Percentiles rank a stretch among this genome's conserved stretches.
These are phyloP conservation scores for Empidonax traillii DNA, from an alignment of 2,113 vertebrate species.

Conservation along the genomic window DNA sequence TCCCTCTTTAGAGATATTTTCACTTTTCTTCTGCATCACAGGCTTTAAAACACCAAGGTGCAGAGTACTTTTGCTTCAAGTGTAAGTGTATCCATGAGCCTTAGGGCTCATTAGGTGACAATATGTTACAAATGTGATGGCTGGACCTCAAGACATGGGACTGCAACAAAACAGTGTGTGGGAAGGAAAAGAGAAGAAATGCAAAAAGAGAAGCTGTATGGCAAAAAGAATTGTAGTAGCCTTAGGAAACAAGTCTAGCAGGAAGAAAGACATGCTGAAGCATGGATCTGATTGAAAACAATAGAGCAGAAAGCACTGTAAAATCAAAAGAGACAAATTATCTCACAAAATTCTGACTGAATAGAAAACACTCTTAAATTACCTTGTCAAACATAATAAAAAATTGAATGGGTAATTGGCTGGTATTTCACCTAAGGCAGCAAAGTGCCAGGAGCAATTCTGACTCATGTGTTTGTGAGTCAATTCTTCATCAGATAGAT, in stretches of 20 bases:
- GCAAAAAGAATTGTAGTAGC: background rate
- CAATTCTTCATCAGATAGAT: slow-evolving; percentile 22
- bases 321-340: background rate
- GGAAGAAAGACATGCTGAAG: background rate
- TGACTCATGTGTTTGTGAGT: slow-evolving; percentile 24
- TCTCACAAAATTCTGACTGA: background rate
- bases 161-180: background rate
- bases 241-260: background rate
- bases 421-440: background rate
- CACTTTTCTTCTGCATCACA: background rate
- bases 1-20: background rate
- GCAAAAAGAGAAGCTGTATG: background rate
- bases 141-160: background rate
- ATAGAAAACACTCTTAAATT: background rate
- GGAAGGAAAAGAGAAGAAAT: background rate
- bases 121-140: background rate
- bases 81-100: background rate
- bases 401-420: background rate
- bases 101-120: background rate
- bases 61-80: background rate
- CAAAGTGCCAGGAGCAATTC: background rate
- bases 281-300: background rate
- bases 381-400: background rate
- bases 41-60: background rate
- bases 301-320: background rate